These are phyloP conservation scores for Gerris buenoi DNA, from an alignment of 1,140 invertebrate genomes.

Conservation along the genomic window DNA sequence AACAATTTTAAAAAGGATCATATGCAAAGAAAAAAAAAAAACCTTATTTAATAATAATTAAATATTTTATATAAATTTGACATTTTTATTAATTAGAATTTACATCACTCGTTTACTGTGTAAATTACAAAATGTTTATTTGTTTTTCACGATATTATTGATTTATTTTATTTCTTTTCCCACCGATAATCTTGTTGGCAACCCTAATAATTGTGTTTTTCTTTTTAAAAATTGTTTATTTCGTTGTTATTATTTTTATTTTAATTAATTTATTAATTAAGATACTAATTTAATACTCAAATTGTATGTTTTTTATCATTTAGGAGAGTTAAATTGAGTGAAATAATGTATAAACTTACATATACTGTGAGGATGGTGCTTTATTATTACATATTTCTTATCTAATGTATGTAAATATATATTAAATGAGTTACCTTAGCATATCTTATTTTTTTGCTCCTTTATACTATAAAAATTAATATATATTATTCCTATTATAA, in stretches of 20 bases:
- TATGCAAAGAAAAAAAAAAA: too few relatives aligned
- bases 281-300: not conserved
- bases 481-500: too few relatives aligned
- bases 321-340: not conserved
- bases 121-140: too few relatives aligned
- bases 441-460: not conserved
- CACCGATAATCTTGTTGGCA: not conserved
- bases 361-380: not conserved
- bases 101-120: too few relatives aligned
- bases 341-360: not conserved
- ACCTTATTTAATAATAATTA: too few relatives aligned
- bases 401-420: not conserved
- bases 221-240: too few relatives aligned
- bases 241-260: not conserved
- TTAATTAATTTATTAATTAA: not conserved
- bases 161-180: not conserved
- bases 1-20: too few relatives aligned
- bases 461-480: not conserved
- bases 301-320: not conserved
- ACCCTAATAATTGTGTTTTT: too few relatives aligned
- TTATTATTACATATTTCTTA: not conserved
- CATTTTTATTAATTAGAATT: too few relatives aligned
- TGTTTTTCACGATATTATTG: not conserved
- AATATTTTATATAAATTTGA: too few relatives aligned
- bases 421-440: not conserved